Conservation (phyloP, 2,113 vertebrate genomes). For the Otocyon megalotis region DNA sequence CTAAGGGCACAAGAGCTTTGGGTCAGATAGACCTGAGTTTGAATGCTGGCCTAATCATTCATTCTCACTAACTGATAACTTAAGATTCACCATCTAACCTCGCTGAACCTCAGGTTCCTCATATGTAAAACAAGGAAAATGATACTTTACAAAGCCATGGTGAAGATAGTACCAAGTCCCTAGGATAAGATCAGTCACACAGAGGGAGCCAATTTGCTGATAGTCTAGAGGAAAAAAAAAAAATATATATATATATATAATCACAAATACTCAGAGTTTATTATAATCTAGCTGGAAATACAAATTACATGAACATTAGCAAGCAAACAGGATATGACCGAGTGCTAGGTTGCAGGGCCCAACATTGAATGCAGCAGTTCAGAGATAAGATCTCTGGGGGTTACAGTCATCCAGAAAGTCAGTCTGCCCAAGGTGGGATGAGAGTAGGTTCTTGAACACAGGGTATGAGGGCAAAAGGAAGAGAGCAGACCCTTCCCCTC, state of each 20-base stretch:
- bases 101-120: background rate
- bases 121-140: background rate
- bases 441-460: background rate
- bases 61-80: background rate
- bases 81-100: background rate
- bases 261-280: background rate
- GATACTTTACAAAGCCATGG: background rate
- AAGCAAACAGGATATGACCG: background rate
- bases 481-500: background rate
- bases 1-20: background rate
- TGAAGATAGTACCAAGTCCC: background rate
- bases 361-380: background rate
- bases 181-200: background rate
- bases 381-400: constrained; percentile 8
- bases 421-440: background rate
- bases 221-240: background rate
- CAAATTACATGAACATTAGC: constrained; percentile 33
- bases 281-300: constrained; percentile 5
- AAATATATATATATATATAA: background rate
- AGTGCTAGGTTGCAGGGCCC: background rate
- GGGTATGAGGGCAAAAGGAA: background rate
- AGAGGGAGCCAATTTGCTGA: constrained; percentile 26
- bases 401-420: background rate
- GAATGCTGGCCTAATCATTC: background rate
- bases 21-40: background rate